phyloP scores from a whole-genome alignment of 2,797 vertebrate species.

The Macropus fuliginosus region DNA sequence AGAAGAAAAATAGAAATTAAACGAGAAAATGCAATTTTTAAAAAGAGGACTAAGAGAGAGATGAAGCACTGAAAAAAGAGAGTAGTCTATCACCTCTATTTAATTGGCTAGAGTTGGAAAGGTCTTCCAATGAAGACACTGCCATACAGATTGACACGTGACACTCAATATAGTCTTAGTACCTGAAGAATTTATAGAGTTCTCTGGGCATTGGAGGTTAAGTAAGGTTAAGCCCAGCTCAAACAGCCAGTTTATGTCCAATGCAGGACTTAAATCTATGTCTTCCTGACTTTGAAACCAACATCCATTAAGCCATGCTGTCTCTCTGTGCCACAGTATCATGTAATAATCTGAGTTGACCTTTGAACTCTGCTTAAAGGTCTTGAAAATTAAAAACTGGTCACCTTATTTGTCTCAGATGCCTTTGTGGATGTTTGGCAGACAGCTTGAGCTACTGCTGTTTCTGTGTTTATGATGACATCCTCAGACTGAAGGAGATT shows the following conservation, averaged over 20 bases:
- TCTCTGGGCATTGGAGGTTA: neutral
- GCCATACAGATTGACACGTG: neutral
- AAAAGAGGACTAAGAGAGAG: neutral
- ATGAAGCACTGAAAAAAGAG: neutral
- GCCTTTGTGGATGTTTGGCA: neutral
- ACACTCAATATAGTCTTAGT: neutral
- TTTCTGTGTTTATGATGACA: constrained; percentile 15
- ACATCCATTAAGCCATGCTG: neutral
- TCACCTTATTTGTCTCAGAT: neutral
- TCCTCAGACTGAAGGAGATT: constrained; percentile 28
- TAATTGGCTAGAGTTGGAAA: neutral
- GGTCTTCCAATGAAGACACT: neutral
- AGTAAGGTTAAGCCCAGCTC: neutral
- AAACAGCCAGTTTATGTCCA: neutral
- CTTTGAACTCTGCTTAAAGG: neutral
- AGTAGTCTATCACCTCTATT: neutral
- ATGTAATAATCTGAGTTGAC: neutral
- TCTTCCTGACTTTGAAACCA: neutral
- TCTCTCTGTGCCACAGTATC: neutral
- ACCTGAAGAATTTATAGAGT: no score
- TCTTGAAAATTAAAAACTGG: neutral
- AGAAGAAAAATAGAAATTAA: neutral
- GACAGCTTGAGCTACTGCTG: constrained; percentile 13
- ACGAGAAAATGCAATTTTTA: neutral
- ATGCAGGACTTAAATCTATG: neutral